phyloP scores from a whole-genome alignment of 2,888 invertebrate species.

The Eutolmus rufibarbis region DNA sequence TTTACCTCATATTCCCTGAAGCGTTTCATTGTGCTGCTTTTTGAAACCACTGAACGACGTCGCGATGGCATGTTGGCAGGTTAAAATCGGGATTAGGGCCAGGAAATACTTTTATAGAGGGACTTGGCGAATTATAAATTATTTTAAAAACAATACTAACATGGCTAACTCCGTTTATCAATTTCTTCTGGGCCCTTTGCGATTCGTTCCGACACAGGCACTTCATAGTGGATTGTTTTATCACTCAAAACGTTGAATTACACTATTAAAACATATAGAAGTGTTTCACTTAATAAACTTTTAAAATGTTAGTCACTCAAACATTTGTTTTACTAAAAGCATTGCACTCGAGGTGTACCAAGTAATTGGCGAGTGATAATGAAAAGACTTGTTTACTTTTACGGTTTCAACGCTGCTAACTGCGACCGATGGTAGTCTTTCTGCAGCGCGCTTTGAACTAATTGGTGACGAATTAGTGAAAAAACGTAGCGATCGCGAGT shows the following conservation, averaged over 20 bases:
- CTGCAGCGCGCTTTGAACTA: not conserved
- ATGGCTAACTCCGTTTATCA: not conserved
- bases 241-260: not conserved
- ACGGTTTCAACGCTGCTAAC: not conserved
- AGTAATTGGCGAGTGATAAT: not conserved
- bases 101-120: not conserved
- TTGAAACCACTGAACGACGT: not conserved
- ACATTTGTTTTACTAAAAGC: not conserved
- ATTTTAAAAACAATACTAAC: not conserved
- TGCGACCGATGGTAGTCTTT: not conserved
- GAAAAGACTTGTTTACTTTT: not conserved
- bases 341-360: not conserved
- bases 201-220: not conserved
- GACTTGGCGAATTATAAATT: not conserved
- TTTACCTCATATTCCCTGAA: not conserved
- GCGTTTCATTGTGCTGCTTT: not conserved
- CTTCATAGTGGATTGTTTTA: not conserved
- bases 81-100: not conserved
- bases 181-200: not conserved
- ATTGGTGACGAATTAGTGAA: not conserved
- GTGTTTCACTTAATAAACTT: not conserved
- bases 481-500: not conserved
- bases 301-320: not conserved
- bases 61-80: not conserved
- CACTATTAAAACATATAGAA: not conserved